Percentiles rank a stretch among this genome's conserved stretches.
These are phyloP conservation scores for Microplitis mediator DNA, from an alignment of 1,140 invertebrate genomes.

Conservation along the genomic window DNA sequence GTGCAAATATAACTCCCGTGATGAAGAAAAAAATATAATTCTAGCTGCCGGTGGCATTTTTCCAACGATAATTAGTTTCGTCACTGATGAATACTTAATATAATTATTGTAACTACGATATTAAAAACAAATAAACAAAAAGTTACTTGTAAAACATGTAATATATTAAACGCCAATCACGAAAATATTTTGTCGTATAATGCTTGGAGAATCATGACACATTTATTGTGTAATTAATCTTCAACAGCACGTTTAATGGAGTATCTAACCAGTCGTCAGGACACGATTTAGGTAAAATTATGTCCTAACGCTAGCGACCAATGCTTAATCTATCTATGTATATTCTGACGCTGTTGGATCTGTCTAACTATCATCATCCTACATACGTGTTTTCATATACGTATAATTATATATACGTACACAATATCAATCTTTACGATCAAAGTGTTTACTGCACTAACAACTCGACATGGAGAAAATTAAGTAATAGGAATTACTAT, in stretches of 20 bases:
- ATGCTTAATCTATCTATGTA: neutral
- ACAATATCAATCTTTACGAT: too few species aligned
- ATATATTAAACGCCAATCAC: neutral
- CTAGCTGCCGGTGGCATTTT: too few species aligned
- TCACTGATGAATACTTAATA: too few species aligned
- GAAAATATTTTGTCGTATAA: neutral
- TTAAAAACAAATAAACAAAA: neutral
- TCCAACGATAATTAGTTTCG: too few species aligned
- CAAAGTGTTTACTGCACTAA: too few species aligned
- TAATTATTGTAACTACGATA: too few species aligned
- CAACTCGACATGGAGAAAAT: too few species aligned
- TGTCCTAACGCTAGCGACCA: neutral
- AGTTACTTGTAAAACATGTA: neutral
- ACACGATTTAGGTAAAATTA: neutral
- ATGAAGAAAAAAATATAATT: too few species aligned
- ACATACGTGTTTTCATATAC: neutral
- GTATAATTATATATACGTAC: too few species aligned
- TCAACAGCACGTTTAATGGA: neutral
- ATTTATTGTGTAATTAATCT: slow-evolving; percentile 8
- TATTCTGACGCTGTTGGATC: neutral
- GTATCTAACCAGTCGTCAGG: neutral
- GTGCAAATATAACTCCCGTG: too few species aligned
- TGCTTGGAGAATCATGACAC: neutral
- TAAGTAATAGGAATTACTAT: too few species aligned
- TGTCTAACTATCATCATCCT: neutral